Evolutionary conservation across 1,140 invertebrate genomes (phyloP).

Genomic region (Apocrypta bakeri): DNA sequence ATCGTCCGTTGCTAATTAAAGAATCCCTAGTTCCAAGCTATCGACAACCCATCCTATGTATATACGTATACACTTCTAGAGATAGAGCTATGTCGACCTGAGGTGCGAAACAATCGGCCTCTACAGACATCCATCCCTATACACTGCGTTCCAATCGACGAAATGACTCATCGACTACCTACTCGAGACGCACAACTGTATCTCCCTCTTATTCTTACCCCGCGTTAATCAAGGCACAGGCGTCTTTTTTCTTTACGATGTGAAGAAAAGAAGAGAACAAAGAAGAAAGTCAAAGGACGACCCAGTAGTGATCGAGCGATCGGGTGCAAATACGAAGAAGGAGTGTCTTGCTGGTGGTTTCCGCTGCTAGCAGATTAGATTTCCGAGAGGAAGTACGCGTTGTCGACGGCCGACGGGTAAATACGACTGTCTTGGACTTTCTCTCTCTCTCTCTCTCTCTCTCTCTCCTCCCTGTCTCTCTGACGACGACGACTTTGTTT

Average conservation of each 20-base stretch:
- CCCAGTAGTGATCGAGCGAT: conserved; percentile 61
- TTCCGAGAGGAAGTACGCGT: conserved; percentile 51
- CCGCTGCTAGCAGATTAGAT: conserved; percentile 64
- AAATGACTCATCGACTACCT: conserved; percentile 9
- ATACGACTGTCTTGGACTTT: conserved; percentile 12
- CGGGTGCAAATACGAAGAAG: conserved; percentile 43
- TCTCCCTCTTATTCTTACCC: neutral
- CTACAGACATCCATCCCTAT: neutral
- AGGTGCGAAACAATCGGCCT: conserved; percentile 38
- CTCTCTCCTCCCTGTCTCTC: no score
- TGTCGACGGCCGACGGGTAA: neutral
- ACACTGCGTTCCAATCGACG: conserved; percentile 4
- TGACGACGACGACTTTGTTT: neutral
- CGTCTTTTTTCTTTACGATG: conserved; percentile 57
- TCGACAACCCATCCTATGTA: no score
- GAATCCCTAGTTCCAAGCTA: neutral
- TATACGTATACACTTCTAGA: neutral
- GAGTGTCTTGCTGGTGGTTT: conserved; percentile 14
- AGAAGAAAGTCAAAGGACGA: conserved; percentile 41
- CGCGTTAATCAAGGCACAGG: conserved; percentile 62
- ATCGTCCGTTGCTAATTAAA: conserved; percentile 36
- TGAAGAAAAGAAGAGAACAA: conserved; percentile 44
- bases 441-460: no score
- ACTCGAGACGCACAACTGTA: neutral
- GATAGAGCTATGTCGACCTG: neutral